A percentile compares a stretch with the other conserved stretches of the same genome.
Conservation (phyloP, 2,113 vertebrate genomes). For the Triplophysa rosa region DNA sequence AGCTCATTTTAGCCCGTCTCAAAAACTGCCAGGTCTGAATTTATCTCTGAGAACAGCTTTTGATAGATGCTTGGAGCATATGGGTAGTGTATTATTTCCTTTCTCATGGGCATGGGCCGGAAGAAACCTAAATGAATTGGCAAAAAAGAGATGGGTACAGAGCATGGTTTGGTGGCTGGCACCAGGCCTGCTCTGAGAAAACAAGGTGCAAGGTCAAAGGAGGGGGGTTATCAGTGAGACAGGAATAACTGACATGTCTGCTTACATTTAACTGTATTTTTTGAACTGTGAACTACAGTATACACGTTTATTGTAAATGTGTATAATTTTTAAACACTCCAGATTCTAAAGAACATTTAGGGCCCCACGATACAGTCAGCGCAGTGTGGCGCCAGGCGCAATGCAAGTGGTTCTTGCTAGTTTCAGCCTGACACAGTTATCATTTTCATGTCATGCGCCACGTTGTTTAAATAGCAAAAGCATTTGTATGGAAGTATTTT, state of each 20-base stretch:
- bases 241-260: not conserved
- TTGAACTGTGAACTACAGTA: not conserved
- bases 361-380: too few species aligned
- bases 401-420: too few species aligned
- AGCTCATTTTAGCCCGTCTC: not conserved
- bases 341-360: not conserved
- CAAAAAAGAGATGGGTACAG: constrained; percentile 57
- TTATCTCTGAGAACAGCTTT: constrained; percentile 77
- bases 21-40: constrained; percentile 55
- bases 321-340: not conserved
- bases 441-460: too few species aligned
- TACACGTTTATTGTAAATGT: not conserved
- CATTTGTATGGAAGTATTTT: too few species aligned
- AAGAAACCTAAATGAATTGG: constrained; percentile 63
- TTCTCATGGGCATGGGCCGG: constrained; percentile 57
- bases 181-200: constrained; percentile 64
- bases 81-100: constrained; percentile 79
- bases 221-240: not conserved
- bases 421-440: too few species aligned
- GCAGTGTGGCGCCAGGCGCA: too few species aligned
- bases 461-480: too few species aligned
- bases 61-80: constrained; percentile 69
- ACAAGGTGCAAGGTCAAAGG: constrained; percentile 59
- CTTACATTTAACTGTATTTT: not conserved
- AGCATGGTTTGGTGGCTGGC: constrained; percentile 60